A percentile compares a stretch with the other conserved stretches of the same genome.
Conservation (phyloP, 2,113 vertebrate genomes). For the Neolamprologus devosi region DNA sequence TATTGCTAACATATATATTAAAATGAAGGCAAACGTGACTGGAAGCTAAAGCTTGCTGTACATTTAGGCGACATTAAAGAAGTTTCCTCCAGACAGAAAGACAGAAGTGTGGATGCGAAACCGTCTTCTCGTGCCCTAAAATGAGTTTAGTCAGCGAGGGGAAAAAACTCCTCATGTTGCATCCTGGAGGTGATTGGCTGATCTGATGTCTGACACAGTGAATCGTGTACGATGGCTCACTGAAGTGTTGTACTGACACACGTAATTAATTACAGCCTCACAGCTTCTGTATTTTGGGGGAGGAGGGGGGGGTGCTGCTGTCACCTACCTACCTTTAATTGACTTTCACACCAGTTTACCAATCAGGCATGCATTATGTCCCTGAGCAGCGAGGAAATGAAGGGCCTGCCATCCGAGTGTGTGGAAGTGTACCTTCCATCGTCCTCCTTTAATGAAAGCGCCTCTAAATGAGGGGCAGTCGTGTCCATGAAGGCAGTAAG, state of each 20-base stretch:
- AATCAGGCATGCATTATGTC: constrained; percentile 3
- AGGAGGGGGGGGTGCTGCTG: not conserved
- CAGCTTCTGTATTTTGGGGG: not conserved
- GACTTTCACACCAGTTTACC: constrained; percentile 7
- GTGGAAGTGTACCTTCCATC: constrained; percentile 8
- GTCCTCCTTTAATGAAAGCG: not conserved
- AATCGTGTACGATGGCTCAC: not conserved
- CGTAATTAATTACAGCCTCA: constrained; percentile 32
- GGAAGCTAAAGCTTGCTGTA: not conserved
- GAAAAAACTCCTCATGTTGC: not conserved
- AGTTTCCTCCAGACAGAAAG: not conserved
- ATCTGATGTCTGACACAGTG: not conserved
- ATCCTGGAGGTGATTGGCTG: not conserved
- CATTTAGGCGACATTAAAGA: not conserved
- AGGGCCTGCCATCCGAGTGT: constrained; percentile 18
- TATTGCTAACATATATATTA: not conserved
- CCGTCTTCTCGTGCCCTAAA: not conserved
- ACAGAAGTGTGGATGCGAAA: not conserved
- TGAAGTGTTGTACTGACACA: not conserved
- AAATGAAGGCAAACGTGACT: not conserved
- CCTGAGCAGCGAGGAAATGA: constrained; percentile 13
- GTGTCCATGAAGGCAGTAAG: constrained; percentile 3
- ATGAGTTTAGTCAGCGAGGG: not conserved
- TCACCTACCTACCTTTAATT: constrained; percentile 22
- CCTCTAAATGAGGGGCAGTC: not conserved